Base-by-base conservation (phyloP, 2,888 invertebrate genomes). In the Drosophila paramelanica region DNA sequence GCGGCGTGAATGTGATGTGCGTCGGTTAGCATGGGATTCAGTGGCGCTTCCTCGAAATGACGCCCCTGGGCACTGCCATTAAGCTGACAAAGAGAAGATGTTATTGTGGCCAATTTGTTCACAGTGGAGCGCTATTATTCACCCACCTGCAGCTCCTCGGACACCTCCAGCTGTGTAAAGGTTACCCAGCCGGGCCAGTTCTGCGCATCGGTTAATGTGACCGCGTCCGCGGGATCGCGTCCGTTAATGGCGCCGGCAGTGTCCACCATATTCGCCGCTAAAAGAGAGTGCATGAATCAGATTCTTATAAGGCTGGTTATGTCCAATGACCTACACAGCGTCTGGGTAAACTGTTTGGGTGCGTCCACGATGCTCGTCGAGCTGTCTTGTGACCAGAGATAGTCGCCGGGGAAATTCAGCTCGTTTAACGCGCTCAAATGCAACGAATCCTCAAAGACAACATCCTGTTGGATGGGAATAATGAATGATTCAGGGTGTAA, bases 371-470 rank as follows among this genome's bases (percentile, higher is more conserved):
- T 79, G 20, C 91, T 89, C 5, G 83, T 76, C 11, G 77, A 49
- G 7, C 81, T 81, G 11, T 90, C 90, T 73, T 92, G 91, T 2
- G 88, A 86, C 67, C 93, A 88, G 5, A 94, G 81, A 70, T 92
- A 95, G 36, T 93, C 93, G 10, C 92, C 89, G 0, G 94, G 94
- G 85, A 94, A 95, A 51, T 82, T 79, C 0, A 94, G 75, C 25
- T 84, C 83, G 78, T 95, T 94, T 8, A 95, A 86, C 38, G 77
- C 81, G 17, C 90, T 78, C 20, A 93, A 81, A 1, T 84, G 66
- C 14, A 93, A 73, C 20, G 85, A 62, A 38, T 90, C 80, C 59
- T 91, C 90, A 5, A 93, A 88, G 46, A 89, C 79, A 13, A 94
- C 79, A 72, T 92, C 85, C 94, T 94, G 66, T 7, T 0, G 41